Evolutionary conservation across 2,888 invertebrate genomes (phyloP).

Genomic region (Spisula subtruncata): DNA sequence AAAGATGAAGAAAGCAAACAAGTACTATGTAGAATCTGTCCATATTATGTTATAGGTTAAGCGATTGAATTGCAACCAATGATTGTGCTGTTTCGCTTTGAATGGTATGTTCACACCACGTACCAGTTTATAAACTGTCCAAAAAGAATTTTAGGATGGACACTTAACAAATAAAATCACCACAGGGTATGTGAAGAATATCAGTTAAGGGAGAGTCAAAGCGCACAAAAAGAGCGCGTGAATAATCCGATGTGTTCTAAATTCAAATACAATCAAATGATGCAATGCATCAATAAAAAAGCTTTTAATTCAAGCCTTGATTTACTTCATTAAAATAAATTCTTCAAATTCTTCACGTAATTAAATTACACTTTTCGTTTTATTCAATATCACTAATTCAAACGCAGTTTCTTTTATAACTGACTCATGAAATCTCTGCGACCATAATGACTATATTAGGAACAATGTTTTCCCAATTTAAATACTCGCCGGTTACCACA

Average conservation of each 20-base stretch:
- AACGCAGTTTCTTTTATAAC: not conserved
- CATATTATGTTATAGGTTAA: constrained; percentile 21
- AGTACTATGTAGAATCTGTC: constrained; percentile 38
- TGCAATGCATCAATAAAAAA: not conserved
- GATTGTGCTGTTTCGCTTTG: not conserved
- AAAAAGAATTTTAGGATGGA: not conserved
- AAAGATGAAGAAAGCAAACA: constrained; percentile 32
- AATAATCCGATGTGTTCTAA: not conserved
- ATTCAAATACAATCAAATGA: not conserved
- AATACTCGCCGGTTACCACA: not conserved
- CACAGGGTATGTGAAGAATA: not conserved
- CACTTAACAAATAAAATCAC: not conserved
- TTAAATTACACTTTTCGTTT: not conserved
- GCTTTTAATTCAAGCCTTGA: not conserved
- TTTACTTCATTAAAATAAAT: not conserved
- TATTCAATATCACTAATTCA: not conserved
- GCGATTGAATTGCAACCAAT: not conserved
- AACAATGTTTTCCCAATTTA: not conserved
- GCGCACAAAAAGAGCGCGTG: not conserved
- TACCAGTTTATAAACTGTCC: not conserved
- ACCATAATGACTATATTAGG: constrained; percentile 15
- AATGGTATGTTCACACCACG: not conserved
- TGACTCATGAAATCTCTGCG: not conserved
- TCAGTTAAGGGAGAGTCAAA: not conserved
- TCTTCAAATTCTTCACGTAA: not conserved